Conservation (phyloP, 2,113 vertebrate species). For the Epinephelus lanceolatus region DNA sequence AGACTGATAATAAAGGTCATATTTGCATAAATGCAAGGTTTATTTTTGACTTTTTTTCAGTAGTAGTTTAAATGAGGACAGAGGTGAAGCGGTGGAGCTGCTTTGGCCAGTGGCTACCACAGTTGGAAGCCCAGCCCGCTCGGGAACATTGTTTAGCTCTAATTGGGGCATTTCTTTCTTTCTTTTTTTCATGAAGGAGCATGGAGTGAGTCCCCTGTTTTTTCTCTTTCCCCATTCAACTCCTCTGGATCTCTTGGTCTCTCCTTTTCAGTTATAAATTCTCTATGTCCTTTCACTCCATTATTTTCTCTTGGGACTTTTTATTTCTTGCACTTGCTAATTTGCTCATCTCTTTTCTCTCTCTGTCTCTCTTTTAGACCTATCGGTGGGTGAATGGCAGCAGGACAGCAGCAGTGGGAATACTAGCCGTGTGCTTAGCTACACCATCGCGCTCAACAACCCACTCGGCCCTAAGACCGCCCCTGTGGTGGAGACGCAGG, state of each 20-base stretch:
- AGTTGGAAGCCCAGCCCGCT: constrained; percentile 41
- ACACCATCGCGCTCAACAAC: constrained; percentile 93
- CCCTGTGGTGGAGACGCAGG: constrained; percentile 92
- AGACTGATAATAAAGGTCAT: neutral
- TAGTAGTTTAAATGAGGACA: constrained; percentile 19
- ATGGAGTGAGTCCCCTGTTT: constrained; percentile 21
- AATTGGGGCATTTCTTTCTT: constrained; percentile 63
- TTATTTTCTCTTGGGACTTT: constrained; percentile 3
- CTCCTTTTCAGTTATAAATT: constrained; percentile 16
- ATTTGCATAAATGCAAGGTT: neutral
- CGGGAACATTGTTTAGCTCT: constrained; percentile 58
- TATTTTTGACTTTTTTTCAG: neutral
- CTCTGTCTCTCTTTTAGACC: constrained; percentile 77
- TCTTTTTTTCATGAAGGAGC: constrained; percentile 21
- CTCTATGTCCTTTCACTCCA: neutral
- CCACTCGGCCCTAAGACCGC: constrained; percentile 92
- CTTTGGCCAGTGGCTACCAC: constrained; percentile 45
- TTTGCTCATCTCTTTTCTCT: neutral
- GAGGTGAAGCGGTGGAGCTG: neutral
- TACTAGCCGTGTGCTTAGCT: constrained; percentile 89
- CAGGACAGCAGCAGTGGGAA: constrained; percentile 87
- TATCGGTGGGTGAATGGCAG: constrained; percentile 90
- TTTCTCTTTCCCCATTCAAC: neutral
- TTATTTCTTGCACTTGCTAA: neutral
- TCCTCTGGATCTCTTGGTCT: neutral